A percentile compares a stretch with the other conserved stretches of the same genome.
phyloP scores from a whole-genome alignment of 2,888 invertebrate species.

The Philhelius pedissequus region DNA sequence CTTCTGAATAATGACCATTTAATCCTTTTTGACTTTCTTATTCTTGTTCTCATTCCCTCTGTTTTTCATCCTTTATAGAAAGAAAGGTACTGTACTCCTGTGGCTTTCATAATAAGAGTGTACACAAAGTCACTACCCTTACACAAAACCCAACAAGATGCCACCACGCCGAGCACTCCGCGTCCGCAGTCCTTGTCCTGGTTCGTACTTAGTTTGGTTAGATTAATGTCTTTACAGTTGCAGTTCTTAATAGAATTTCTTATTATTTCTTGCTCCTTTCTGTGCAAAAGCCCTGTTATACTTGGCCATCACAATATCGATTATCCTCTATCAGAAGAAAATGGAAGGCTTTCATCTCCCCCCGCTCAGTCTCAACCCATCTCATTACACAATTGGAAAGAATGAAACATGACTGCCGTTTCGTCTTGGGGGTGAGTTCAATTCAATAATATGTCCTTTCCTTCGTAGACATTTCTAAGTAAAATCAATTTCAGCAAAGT shows the following conservation, averaged over 20 bases:
- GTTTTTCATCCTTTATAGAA: slow-evolving; percentile 10
- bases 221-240: slow-evolving; percentile 68
- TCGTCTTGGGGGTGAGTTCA: slow-evolving; percentile 25
- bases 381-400: slow-evolving; percentile 34
- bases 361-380: not conserved
- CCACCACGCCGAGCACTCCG: slow-evolving; percentile 5
- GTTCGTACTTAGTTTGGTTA: slow-evolving; percentile 29
- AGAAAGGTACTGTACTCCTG: not conserved
- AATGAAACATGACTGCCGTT: slow-evolving; percentile 16
- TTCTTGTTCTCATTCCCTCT: slow-evolving; percentile 16
- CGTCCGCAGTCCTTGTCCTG: slow-evolving; percentile 2
- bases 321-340: slow-evolving; percentile 34
- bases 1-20: slow-evolving; percentile 45
- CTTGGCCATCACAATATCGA: slow-evolving; percentile 51
- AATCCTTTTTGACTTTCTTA: slow-evolving; percentile 51
- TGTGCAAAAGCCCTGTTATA: not conserved
- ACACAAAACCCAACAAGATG: not conserved
- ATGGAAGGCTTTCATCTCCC: not conserved
- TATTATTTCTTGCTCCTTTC: slow-evolving; percentile 40
- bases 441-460: slow-evolving; percentile 48
- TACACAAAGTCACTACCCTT: not conserved
- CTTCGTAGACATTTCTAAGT: slow-evolving; percentile 35
- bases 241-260: slow-evolving; percentile 67
- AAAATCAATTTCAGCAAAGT: slow-evolving; percentile 45
- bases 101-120: slow-evolving; percentile 3